Base-by-base conservation (phyloP, 1,140 invertebrate species). In the Ectropis grisescens region DNA sequence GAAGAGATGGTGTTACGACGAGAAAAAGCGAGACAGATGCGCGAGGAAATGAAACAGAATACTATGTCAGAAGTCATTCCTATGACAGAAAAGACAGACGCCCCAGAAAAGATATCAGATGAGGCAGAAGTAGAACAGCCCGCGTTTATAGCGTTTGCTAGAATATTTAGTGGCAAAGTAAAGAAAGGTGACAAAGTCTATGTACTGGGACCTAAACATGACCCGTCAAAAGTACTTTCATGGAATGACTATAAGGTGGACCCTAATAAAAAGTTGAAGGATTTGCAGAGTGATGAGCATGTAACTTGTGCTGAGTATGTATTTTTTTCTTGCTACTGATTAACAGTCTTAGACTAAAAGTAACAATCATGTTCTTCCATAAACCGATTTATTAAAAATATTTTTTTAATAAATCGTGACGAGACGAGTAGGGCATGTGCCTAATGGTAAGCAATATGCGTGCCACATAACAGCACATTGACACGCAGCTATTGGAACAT, bases 141-240 rank as follows among this genome's bases (percentile, higher is more conserved):
- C 45, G 88, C 87, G 36, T 93, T 98, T 64, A 85, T 99, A 41
- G 97, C 95, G 1, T 97, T 99, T 85, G 95, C 95, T 10, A 85
- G 97, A 58, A 86, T 98, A 19, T 98, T 95, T 69, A 98, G 95
- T 75, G 97, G 97, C 5, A 91, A 84, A 29, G 55, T 98, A 4
- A 88, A 71, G 37, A 86, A 87, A 54, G 95, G 94, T n/a, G 86
- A 90, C 50, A 87, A 89, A 55, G 67, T 92, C 8, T 98, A 90
- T 81, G 91, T 97, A 15, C 80, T 98, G 4, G 90, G 94, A 4
- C 95, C 96, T 4, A 96, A 96, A 82, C 95, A 97, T 82, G 88
- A 96, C 82, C 95, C 94, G 10, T 87, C 87, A 30, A 65, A 88
- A 27, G 59, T 88, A 58, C 64, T 80, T 47, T 59, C 53, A 46